A percentile compares a stretch with the other conserved stretches of the same genome.
These are phyloP conservation scores for Eulemur rubriventer DNA, from an alignment of 2,797 vertebrate species.

Conservation along the genomic window DNA sequence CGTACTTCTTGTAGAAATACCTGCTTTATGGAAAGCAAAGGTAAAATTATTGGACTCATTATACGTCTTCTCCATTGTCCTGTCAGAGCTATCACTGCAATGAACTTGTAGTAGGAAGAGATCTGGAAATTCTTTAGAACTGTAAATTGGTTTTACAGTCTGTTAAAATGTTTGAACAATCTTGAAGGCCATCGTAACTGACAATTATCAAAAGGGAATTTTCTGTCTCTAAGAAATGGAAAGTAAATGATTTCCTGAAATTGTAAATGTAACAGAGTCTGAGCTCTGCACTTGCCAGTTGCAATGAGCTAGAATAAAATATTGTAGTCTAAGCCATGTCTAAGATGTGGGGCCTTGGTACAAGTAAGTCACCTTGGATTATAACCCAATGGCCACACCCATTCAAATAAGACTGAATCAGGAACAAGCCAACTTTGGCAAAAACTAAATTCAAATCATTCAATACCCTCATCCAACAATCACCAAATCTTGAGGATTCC, in stretches of 20 bases:
- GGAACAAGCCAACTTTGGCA: background rate
- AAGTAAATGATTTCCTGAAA: background rate
- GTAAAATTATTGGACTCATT: background rate
- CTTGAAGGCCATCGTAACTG: background rate
- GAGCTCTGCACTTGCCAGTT: background rate
- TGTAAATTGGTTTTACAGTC: background rate
- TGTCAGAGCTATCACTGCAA: background rate
- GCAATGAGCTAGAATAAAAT: background rate
- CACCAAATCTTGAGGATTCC: background rate
- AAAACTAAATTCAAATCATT: background rate
- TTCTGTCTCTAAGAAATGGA: background rate
- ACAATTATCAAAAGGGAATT: background rate
- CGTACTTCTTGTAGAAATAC: background rate
- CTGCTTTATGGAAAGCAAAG: background rate
- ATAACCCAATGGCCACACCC: rapidly evolving
- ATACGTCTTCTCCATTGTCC: background rate
- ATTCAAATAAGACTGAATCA: background rate
- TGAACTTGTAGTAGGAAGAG: background rate
- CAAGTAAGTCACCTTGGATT: background rate
- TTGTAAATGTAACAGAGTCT: background rate
- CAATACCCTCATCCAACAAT: background rate
- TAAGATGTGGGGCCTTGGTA: background rate
- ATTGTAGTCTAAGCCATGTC: background rate
- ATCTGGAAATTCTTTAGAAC: background rate
- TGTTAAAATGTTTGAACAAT: background rate